Conservation (phyloP, 2,797 vertebrate genomes). For the Smutsia gigantea region DNA sequence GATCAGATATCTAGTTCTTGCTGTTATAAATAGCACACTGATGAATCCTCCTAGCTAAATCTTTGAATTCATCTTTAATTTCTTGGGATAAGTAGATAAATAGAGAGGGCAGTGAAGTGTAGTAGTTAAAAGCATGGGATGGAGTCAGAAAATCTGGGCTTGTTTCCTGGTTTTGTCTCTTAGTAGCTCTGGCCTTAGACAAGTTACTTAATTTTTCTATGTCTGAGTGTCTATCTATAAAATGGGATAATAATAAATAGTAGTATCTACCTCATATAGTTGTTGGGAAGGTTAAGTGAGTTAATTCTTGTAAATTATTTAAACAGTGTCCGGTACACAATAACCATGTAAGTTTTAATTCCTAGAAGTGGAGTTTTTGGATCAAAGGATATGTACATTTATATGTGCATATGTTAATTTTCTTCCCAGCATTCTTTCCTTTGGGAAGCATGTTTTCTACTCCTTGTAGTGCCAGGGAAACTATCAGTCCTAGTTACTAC, state of each 20-base stretch:
- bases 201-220: conserved; percentile 51
- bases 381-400: conserved; percentile 1
- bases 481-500: background rate
- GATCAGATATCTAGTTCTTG: background rate
- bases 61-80: conserved; percentile 51
- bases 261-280: background rate
- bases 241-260: conserved; percentile 40
- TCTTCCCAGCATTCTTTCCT: background rate
- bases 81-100: background rate
- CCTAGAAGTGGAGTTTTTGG: background rate
- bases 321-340: background rate
- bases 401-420: conserved; percentile 46
- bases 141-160: background rate
- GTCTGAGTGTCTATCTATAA: conserved; percentile 56
- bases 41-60: background rate
- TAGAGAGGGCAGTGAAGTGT: background rate
- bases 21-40: background rate
- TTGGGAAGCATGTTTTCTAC: background rate
- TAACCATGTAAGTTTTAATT: conserved; percentile 41
- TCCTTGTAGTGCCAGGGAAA: background rate
- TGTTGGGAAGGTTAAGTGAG: conserved; percentile 36
- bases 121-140: background rate
- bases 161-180: conserved; percentile 29
- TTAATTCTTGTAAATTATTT: conserved; percentile 29
- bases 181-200: conserved; percentile 12